Evolutionary conservation across 2,888 invertebrate genomes (phyloP).

Genomic region (Hoplodrina ambigua): DNA sequence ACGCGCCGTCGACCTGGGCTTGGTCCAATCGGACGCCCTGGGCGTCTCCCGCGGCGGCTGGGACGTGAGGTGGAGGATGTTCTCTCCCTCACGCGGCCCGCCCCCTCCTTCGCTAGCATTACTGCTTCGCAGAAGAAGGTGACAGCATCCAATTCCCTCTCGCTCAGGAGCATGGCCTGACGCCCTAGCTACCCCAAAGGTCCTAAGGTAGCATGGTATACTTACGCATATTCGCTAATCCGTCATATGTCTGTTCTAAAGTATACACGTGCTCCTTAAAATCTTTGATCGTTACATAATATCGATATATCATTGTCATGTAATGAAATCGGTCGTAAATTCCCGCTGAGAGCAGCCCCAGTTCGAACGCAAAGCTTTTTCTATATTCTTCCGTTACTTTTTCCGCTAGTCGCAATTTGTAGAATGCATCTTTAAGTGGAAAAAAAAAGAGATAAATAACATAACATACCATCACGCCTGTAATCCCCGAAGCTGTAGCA

Average conservation of each 20-base stretch:
- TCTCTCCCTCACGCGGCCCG: too few relatives aligned
- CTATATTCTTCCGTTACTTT: background rate
- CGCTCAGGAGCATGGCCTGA: too few relatives aligned
- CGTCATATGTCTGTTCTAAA: background rate
- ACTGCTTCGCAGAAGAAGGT: too few relatives aligned
- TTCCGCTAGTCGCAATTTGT: background rate
- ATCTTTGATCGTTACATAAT: background rate
- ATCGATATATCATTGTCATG: background rate
- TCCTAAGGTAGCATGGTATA: background rate
- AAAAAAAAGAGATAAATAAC: background rate
- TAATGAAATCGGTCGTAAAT: constrained; percentile 4
- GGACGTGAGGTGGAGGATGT: too few relatives aligned
- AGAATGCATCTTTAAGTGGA: background rate
- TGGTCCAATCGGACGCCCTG: too few relatives aligned
- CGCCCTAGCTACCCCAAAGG: too few relatives aligned
- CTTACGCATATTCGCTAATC: constrained; percentile 19
- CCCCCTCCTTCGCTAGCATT: too few relatives aligned
- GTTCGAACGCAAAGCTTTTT: background rate
- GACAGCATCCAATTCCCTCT: too few relatives aligned
- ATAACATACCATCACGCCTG: too few relatives aligned
- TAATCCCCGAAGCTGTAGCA: too few relatives aligned
- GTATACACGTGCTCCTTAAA: background rate
- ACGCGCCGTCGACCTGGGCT: too few relatives aligned
- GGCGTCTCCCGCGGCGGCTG: too few relatives aligned
- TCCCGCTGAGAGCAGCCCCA: background rate